phyloP scores from a whole-genome alignment of 1,140 invertebrate genomes.

The Holotrichia oblita region DNA sequence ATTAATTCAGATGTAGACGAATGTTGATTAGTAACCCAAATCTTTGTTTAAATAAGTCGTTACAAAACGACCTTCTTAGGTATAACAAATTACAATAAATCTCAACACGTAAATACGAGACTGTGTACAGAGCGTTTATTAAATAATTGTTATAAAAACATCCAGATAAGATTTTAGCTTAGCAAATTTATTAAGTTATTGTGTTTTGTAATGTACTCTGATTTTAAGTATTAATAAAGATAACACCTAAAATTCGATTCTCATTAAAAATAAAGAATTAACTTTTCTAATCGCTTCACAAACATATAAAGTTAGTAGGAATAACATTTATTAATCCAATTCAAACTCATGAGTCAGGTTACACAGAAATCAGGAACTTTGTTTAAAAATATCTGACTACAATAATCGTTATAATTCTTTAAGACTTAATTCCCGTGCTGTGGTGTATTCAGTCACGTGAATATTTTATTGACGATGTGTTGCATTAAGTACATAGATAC shows the following conservation, averaged over 20 bases:
- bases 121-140: background rate
- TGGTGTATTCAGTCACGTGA: too few relatives aligned
- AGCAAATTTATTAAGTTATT: background rate
- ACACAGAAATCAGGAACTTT: too few relatives aligned
- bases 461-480: too few relatives aligned
- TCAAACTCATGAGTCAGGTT: background rate
- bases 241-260: background rate
- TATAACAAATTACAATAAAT: slow-evolving; percentile 15
- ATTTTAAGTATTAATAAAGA: background rate
- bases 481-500: too few relatives aligned
- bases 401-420: too few relatives aligned
- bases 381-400: too few relatives aligned
- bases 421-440: too few relatives aligned
- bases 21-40: slow-evolving; percentile 2
- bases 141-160: slow-evolving; percentile 10
- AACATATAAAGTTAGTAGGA: background rate
- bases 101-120: background rate
- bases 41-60: background rate
- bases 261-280: slow-evolving; percentile 8
- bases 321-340: background rate
- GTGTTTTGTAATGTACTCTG: background rate
- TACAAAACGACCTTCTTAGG: slow-evolving; percentile 2
- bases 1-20: background rate
- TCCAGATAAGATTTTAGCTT: background rate
- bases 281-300: background rate